Evolutionary conservation across 2,113 vertebrate genomes (phyloP).

Genomic region (Eulemur rufifrons): DNA sequence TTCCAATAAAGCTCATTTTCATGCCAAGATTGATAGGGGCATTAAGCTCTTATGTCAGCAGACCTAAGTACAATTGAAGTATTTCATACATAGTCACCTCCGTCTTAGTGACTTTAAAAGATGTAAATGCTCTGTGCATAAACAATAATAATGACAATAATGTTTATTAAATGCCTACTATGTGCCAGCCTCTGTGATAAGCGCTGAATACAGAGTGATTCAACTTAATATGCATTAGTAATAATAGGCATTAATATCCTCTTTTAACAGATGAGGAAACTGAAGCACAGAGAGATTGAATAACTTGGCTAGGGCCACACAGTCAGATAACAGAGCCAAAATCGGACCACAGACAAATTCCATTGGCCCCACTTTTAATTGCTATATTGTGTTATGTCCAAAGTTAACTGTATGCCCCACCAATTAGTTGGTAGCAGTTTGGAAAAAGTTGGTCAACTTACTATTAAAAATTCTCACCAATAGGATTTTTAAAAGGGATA

Average conservation of each 20-base stretch:
- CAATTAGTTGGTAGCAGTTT: background rate
- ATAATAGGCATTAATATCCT: background rate
- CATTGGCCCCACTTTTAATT: background rate
- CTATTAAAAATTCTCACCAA: background rate
- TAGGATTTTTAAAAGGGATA: background rate
- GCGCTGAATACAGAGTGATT: background rate
- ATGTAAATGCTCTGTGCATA: background rate
- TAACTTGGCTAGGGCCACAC: background rate
- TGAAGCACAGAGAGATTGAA: background rate
- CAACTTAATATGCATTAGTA: background rate
- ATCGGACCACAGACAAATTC: background rate
- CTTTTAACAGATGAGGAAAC: conserved; percentile 8
- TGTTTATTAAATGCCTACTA: background rate
- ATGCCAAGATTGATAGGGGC: background rate
- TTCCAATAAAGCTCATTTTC: conserved; percentile 72
- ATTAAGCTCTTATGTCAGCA: conserved; percentile 64
- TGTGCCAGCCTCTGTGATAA: background rate
- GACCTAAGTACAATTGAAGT: background rate
- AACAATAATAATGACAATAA: background rate
- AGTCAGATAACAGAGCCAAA: background rate
- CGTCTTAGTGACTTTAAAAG: conserved; percentile 47
- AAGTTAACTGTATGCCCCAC: background rate
- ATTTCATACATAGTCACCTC: background rate
- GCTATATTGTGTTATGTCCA: no score
- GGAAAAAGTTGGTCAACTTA: background rate